Percentiles rank a stretch among this genome's conserved stretches.
Conservation (phyloP, 2,797 vertebrate species). For the Balearica regulorum region DNA sequence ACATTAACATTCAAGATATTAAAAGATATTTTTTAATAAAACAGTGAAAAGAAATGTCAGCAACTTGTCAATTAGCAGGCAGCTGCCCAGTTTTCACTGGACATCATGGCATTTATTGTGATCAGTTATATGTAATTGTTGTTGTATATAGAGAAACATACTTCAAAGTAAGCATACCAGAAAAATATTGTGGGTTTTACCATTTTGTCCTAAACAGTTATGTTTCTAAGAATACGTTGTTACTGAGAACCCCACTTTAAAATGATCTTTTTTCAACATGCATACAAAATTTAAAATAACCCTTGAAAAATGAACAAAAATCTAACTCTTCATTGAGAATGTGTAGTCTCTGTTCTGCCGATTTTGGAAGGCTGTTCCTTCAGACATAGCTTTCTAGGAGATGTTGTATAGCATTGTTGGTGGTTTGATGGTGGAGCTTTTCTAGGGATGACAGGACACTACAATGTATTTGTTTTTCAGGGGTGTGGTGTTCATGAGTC, state of each 20-base stretch:
- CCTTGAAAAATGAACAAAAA: background rate
- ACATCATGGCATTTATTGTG: background rate
- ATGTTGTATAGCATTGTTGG: background rate
- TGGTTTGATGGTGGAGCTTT: background rate
- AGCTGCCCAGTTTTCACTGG: background rate
- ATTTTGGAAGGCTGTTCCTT: background rate
- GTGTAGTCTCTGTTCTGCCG: background rate
- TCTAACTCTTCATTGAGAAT: background rate
- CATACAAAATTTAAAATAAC: slow-evolving; percentile 18
- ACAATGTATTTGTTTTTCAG: background rate
- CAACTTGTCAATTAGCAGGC: background rate
- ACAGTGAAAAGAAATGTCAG: background rate
- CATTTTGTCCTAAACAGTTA: background rate
- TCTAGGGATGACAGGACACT: background rate
- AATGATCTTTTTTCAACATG: background rate
- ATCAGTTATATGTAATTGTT: background rate
- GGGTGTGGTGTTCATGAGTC: background rate
- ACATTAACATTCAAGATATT: background rate
- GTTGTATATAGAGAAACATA: background rate
- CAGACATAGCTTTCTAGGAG: background rate
- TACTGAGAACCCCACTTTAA: background rate
- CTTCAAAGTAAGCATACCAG: background rate
- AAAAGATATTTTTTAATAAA: background rate
- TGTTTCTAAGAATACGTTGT: background rate
- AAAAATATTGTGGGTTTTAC: background rate